These are phyloP conservation scores for Cetonia aurata DNA, from an alignment of 2,888 invertebrate species.

Conservation along the genomic window DNA sequence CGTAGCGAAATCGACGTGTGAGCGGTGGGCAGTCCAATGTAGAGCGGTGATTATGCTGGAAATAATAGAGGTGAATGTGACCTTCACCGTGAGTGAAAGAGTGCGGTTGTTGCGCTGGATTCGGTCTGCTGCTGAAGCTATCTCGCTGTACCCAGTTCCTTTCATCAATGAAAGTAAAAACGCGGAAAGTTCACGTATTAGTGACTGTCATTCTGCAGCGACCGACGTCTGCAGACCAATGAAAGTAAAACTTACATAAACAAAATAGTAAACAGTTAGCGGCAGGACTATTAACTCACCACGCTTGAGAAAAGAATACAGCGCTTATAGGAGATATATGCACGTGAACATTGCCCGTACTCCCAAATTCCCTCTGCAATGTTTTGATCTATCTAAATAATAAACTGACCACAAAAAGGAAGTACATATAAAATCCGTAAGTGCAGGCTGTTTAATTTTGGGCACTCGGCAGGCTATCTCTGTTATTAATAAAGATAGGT, in stretches of 20 bases:
- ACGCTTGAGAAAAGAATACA: too few species aligned
- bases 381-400: too few species aligned
- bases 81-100: conserved; percentile 57
- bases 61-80: conserved; percentile 53
- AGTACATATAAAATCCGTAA: too few species aligned
- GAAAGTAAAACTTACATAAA: conserved; percentile 28
- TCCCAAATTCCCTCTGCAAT: too few species aligned
- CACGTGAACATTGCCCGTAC: too few species aligned
- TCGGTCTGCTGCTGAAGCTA: conserved; percentile 39
- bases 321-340: too few species aligned
- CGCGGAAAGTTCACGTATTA: conserved; percentile 32
- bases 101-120: conserved; percentile 44
- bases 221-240: conserved; percentile 12
- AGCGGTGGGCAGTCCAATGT: conserved; percentile 28
- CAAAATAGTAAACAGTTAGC: neutral
- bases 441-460: too few species aligned
- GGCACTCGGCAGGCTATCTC: too few species aligned
- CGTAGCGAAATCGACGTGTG: conserved; percentile 31
- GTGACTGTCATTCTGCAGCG: conserved; percentile 33
- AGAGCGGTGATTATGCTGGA: conserved; percentile 38
- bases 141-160: conserved; percentile 33
- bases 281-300: neutral
- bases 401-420: too few species aligned
- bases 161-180: conserved; percentile 43
- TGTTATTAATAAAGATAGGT: too few species aligned